Base-by-base conservation (phyloP, 2,888 invertebrate species). In the Augochlorella aurata region DNA sequence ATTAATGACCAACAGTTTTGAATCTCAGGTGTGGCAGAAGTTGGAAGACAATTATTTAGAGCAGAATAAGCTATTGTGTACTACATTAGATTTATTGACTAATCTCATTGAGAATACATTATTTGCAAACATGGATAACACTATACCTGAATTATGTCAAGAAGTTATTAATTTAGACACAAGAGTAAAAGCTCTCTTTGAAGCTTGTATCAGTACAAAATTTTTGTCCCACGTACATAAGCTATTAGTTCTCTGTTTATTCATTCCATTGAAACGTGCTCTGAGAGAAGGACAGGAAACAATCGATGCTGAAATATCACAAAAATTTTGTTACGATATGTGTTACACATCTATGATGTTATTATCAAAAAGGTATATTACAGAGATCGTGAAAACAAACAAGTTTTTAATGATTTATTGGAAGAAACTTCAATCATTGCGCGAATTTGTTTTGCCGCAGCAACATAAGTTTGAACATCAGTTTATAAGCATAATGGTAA, bases 1-100 rank as follows among this genome's bases (percentile, higher is more conserved):
- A 0, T 91, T 97, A 5, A 92, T 94, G n/a, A 94, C 95, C 38
- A 94, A 95, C 73, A 94, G 95, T 21, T 94, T 94, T 68, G 92
- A 95, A 65, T 90, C 92, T 7, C 90, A 92, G 38, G 70, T 86
- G 16, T 84, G 89, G 21, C 87, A 85, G 86, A 90, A 85, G 86
- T 91, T 85, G 66, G 93, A 87, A 93, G 94, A 90, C 94, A 89
- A 95, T 0, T 95, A 87, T 93, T 94, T 47, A 92, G 94, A 90
- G 94, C 95, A 87, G 77, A 93, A 93, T 74, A 90, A 90, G 24
- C 82, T 92, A 24, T 74, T 93, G 2, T 90, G 92, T 38, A 87
- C 91, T 1, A 92, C 92, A 3, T 75, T 94, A 50, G 92, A 92
- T 77, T 80, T 94, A 24, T 74, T 93, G 38, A 90, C 91, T 1